Evolutionary conservation across 1,140 invertebrate genomes (phyloP).

Genomic region (Phymastichus coffea): DNA sequence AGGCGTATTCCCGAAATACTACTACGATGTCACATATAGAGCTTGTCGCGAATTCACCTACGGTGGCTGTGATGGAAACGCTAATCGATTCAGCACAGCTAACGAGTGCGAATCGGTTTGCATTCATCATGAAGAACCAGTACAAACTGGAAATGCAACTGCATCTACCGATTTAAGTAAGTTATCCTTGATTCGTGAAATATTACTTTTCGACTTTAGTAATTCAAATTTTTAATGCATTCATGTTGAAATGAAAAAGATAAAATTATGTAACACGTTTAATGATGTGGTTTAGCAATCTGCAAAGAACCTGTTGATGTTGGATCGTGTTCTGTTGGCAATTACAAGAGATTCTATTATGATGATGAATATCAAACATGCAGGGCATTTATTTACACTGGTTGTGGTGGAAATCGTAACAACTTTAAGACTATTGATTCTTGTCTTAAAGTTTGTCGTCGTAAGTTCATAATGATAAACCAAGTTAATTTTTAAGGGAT

Average conservation of each 20-base stretch:
- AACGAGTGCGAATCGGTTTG: slow-evolving; percentile 72
- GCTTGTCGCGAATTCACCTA: slow-evolving; percentile 74
- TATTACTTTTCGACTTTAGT: neutral
- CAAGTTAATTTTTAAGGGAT: neutral
- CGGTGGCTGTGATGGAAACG: slow-evolving; percentile 83
- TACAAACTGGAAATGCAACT: slow-evolving; percentile 51
- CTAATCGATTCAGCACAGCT: slow-evolving; percentile 75
- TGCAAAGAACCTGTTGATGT: slow-evolving; percentile 66
- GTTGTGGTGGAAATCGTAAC: slow-evolving; percentile 78
- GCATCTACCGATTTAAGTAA: slow-evolving; percentile 48
- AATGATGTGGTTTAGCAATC: slow-evolving; percentile 57
- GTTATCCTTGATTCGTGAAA: too few species aligned
- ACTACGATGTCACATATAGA: slow-evolving; percentile 62
- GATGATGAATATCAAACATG: slow-evolving; percentile 71
- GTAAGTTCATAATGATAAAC: slow-evolving; percentile 42
- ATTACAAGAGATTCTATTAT: slow-evolving; percentile 77
- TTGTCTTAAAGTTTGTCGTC: slow-evolving; percentile 64
- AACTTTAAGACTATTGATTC: slow-evolving; percentile 73
- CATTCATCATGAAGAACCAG: slow-evolving; percentile 55
- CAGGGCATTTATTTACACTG: slow-evolving; percentile 76
- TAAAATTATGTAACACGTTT: too few species aligned
- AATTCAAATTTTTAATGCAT: neutral
- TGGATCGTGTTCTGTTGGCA: slow-evolving; percentile 69
- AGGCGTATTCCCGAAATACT: slow-evolving; percentile 65
- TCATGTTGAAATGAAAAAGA: too few species aligned